phyloP scores from a whole-genome alignment of 2,797 vertebrate species.

The Hybognathus amarus region DNA sequence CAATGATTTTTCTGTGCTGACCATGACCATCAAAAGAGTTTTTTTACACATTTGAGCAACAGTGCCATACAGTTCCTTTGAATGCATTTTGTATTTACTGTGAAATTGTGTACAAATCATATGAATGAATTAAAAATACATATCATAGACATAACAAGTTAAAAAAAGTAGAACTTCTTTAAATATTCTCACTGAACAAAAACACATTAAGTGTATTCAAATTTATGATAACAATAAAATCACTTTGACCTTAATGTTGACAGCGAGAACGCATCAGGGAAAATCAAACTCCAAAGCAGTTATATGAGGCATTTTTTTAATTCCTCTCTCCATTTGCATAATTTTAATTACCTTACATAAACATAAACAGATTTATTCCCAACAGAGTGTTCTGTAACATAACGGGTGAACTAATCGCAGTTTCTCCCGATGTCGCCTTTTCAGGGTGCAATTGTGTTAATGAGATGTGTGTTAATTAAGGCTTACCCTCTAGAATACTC shows the following conservation, averaged over 20 bases:
- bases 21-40: too few species aligned
- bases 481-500: conserved; percentile 79
- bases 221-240: conserved; percentile 38
- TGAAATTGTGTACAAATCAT: background rate
- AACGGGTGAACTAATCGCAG: conserved; percentile 53
- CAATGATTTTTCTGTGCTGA: background rate
- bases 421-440: conserved; percentile 51
- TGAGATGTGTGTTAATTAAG: conserved; percentile 69
- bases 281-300: conserved; percentile 40
- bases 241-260: conserved; percentile 42
- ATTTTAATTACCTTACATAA: conserved; percentile 64
- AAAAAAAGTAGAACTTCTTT: background rate
- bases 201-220: conserved; percentile 18
- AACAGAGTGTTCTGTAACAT: conserved; percentile 46
- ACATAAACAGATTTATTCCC: conserved; percentile 57
- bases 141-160: background rate
- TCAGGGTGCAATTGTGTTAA: conserved; percentile 53
- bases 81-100: background rate
- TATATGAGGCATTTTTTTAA: conserved; percentile 37
- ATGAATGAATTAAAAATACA: background rate
- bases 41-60: background rate
- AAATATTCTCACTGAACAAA: conserved; percentile 11
- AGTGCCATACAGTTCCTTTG: background rate
- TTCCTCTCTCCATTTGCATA: conserved; percentile 60
- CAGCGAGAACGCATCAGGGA: conserved; percentile 39